phyloP scores from a whole-genome alignment of 2,888 invertebrate species.

The Punctoribates punctum region DNA sequence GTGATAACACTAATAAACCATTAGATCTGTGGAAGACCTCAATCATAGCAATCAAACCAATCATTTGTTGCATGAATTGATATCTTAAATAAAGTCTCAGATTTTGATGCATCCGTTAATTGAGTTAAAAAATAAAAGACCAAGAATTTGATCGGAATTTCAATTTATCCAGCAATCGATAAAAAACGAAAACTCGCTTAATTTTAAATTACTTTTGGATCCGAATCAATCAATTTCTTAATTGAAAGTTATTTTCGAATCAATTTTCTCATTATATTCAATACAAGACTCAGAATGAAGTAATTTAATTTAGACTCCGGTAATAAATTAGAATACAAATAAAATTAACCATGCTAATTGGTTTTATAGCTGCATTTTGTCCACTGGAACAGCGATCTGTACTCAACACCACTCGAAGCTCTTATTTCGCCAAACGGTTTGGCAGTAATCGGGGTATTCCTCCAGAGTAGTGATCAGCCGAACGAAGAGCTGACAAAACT shows the following conservation, averaged over 20 bases:
- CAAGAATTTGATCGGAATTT: too few relatives aligned
- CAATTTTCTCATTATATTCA: too few relatives aligned
- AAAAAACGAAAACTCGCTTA: too few relatives aligned
- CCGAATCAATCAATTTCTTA: neutral
- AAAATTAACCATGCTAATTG: neutral
- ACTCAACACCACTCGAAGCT: conserved; percentile 22
- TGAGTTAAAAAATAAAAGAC: too few relatives aligned
- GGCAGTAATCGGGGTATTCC: conserved; percentile 40
- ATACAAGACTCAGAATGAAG: too few relatives aligned
- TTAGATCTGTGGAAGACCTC: neutral
- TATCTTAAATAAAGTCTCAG: neutral
- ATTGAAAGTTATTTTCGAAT: too few relatives aligned
- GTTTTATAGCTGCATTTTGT: conserved; percentile 40
- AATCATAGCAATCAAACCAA: neutral
- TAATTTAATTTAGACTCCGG: neutral
- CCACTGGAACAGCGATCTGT: conserved; percentile 41
- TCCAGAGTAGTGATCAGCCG: conserved; percentile 30
- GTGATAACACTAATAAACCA: neutral
- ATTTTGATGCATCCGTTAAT: too few relatives aligned
- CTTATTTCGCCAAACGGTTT: conserved; percentile 33
- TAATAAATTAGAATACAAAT: neutral
- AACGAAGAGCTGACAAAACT: conserved; percentile 34
- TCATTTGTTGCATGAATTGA: neutral
- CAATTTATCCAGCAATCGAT: too few relatives aligned
- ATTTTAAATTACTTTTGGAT: too few relatives aligned